Percentiles rank a stretch among this genome's conserved stretches.
Evolutionary conservation across 1,140 invertebrate genomes (phyloP).

Genomic region (Cyphomyrmex costatus): DNA sequence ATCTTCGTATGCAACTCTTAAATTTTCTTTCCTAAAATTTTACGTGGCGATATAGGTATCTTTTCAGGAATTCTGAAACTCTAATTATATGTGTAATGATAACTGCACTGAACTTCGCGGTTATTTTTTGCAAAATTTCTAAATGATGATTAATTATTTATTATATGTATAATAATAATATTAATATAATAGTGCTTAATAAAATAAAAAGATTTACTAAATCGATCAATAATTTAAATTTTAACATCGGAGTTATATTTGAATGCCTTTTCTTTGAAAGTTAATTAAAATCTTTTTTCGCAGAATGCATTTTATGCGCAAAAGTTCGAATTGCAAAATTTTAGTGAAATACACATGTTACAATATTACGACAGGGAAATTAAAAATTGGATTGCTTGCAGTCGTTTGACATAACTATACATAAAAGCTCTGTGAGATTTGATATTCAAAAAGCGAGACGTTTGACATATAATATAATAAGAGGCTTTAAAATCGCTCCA

Average conservation of each 20-base stretch:
- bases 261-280: background rate
- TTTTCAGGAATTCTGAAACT: background rate
- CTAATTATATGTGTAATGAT: background rate
- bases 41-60: background rate
- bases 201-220: background rate
- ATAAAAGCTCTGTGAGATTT: background rate
- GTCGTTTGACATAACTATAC: background rate
- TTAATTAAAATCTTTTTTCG: constrained; percentile 6
- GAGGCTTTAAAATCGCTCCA: background rate
- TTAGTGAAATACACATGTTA: background rate
- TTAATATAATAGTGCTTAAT: background rate
- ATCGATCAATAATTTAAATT: constrained; percentile 19
- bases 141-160: background rate
- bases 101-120: background rate
- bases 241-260: background rate
- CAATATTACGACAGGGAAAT: background rate
- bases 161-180: background rate
- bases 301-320: background rate
- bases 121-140: background rate
- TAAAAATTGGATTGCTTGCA: background rate
- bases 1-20: background rate
- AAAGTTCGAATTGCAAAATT: background rate
- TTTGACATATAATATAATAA: constrained; percentile 19
- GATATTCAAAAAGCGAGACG: background rate
- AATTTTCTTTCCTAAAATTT: background rate